These are phyloP conservation scores for Caenorhabditis imperialis DNA, from an alignment of 2,888 invertebrate species.

Conservation along the genomic window DNA sequence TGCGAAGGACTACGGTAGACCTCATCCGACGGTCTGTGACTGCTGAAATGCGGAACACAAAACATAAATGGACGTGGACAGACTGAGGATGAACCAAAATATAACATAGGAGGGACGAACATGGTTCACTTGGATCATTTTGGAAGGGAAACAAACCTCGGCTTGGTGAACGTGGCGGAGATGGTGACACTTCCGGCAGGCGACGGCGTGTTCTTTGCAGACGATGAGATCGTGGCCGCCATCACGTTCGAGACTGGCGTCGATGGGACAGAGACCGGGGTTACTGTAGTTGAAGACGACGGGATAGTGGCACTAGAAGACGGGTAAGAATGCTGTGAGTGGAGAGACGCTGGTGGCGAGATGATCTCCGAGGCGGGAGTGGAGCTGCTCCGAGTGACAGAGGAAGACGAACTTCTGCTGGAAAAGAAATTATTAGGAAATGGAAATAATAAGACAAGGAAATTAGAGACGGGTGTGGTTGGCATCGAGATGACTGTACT, in stretches of 20 bases:
- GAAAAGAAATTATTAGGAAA: too few relatives aligned
- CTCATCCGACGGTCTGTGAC: slow-evolving; percentile 17
- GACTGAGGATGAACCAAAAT: slow-evolving; percentile 10
- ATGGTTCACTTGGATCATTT: background rate
- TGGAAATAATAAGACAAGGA: background rate
- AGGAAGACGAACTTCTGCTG: slow-evolving; percentile 43
- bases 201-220: slow-evolving; percentile 55
- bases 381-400: slow-evolving; percentile 35
- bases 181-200: slow-evolving; percentile 55
- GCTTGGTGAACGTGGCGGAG: slow-evolving; percentile 57
- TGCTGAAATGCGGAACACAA: slow-evolving; percentile 8
- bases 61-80: background rate
- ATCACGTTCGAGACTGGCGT: slow-evolving; percentile 41
- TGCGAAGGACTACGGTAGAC: slow-evolving; percentile 55
- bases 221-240: slow-evolving; percentile 46
- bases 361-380: slow-evolving; percentile 46
- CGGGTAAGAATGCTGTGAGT: slow-evolving; percentile 29
- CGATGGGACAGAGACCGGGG: slow-evolving; percentile 16
- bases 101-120: slow-evolving; percentile 16
- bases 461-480: too few relatives aligned
- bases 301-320: slow-evolving; percentile 18
- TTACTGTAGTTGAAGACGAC: slow-evolving; percentile 16
- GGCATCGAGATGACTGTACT: slow-evolving; percentile 12
- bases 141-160: slow-evolving; percentile 48
- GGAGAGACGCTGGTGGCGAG: slow-evolving; percentile 35